Evolutionary conservation across 2,113 vertebrate genomes (phyloP).

Genomic region (Zosterops lateralis): DNA sequence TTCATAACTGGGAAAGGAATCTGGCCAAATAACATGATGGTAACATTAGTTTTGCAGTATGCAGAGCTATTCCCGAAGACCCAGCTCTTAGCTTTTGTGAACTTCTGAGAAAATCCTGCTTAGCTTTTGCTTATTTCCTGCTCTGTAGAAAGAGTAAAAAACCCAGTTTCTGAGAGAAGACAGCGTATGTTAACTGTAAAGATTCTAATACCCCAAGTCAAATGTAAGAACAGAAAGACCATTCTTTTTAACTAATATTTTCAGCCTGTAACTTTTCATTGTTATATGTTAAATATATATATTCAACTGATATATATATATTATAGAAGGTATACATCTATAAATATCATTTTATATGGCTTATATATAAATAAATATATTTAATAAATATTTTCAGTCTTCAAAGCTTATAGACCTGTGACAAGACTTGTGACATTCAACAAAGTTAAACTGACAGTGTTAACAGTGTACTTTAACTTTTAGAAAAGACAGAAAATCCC

Average conservation of each 20-base stretch:
- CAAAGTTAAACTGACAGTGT: background rate
- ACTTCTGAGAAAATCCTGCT: background rate
- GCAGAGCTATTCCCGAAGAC: background rate
- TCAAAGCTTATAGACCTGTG: background rate
- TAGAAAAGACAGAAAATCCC: background rate
- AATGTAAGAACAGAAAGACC: background rate
- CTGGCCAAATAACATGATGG: slow-evolving; percentile 18
- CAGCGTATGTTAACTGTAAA: background rate
- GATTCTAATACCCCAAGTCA: background rate
- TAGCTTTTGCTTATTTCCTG: background rate
- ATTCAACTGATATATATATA: background rate
- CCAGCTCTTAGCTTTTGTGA: background rate
- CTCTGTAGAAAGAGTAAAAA: background rate
- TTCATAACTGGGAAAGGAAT: background rate
- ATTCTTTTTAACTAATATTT: background rate
- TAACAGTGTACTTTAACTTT: background rate
- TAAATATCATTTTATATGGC: background rate
- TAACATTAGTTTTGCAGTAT: background rate
- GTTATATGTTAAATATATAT: background rate
- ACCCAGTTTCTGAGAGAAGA: background rate
- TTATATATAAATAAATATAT: background rate
- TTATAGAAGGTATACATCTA: background rate
- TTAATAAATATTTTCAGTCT: background rate
- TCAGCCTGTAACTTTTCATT: background rate
- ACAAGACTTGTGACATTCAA: background rate